Percentiles rank a stretch among this genome's conserved stretches.
These are phyloP conservation scores for Bothrops jararaca DNA, from an alignment of 2,113 vertebrate genomes.

Conservation along the genomic window DNA sequence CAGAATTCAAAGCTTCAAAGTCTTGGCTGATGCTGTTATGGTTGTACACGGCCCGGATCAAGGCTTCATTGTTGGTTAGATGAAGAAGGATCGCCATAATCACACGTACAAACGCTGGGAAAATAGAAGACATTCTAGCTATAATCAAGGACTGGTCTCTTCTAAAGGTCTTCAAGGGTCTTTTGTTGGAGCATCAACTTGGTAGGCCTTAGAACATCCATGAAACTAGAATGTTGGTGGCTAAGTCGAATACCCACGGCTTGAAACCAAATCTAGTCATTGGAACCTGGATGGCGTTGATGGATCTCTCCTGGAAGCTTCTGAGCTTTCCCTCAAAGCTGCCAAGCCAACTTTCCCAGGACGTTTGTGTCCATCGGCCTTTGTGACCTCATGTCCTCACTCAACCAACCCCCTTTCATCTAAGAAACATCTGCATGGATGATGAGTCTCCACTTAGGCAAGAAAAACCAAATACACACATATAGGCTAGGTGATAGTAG, in stretches of 20 bases:
- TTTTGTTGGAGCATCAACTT: not conserved
- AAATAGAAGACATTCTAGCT: not conserved
- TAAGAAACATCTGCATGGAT: not conserved
- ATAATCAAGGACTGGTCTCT: not conserved
- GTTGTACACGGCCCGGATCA: not conserved
- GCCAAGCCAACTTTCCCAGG: not conserved
- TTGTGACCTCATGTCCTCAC: conserved; percentile 14
- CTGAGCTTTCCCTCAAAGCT: not conserved
- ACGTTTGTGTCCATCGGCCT: not conserved
- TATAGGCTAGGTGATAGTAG: too few species aligned
- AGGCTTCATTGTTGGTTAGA: not conserved
- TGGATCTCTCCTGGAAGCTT: not conserved
- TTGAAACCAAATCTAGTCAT: not conserved
- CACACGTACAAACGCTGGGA: not conserved
- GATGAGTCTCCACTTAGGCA: not conserved
- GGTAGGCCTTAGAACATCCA: not conserved
- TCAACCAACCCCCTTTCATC: not conserved
- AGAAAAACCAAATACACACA: too few species aligned
- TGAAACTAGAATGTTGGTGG: not conserved
- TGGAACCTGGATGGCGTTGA: not conserved
- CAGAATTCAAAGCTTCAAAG: conserved; percentile 71
- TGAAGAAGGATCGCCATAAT: not conserved
- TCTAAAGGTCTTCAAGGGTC: not conserved
- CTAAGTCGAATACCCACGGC: not conserved
- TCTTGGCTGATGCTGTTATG: conserved; percentile 55